A percentile compares a stretch with the other conserved stretches of the same genome.
These are phyloP conservation scores for Platichthys flesus DNA, from an alignment of 2,113 vertebrate species.

Conservation along the genomic window DNA sequence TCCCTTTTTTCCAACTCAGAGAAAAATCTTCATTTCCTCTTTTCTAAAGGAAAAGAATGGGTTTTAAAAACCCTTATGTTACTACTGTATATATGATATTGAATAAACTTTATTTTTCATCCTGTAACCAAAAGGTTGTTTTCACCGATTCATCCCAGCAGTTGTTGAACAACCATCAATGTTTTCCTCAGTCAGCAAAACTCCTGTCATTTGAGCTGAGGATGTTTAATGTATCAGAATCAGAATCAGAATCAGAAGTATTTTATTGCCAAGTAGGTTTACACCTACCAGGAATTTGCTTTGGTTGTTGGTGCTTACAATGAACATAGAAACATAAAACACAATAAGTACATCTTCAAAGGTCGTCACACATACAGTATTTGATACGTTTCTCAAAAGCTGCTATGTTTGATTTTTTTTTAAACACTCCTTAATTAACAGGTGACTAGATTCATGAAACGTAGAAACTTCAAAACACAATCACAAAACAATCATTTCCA, in stretches of 20 bases:
- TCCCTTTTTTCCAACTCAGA: not conserved
- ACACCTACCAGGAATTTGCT: too few species aligned
- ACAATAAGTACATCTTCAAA: constrained; percentile 22
- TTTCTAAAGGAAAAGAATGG: not conserved
- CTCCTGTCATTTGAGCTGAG: not conserved
- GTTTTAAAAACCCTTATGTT: too few species aligned
- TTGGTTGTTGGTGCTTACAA: too few species aligned
- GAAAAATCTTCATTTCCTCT: constrained; percentile 9
- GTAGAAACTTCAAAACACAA: not conserved
- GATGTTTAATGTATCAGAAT: not conserved
- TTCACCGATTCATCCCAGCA: not conserved
- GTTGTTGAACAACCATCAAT: not conserved
- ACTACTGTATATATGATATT: not conserved
- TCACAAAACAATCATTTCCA: constrained; percentile 13
- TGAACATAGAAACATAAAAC: too few species aligned
- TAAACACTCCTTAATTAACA: not conserved
- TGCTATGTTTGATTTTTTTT: not conserved
- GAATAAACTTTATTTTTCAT: not conserved
- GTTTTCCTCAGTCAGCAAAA: too few species aligned
- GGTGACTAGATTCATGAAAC: constrained; percentile 10
- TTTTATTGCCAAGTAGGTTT: too few species aligned
- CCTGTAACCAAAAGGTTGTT: not conserved
- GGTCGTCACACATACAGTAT: not conserved
- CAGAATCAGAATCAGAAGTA: too few species aligned
- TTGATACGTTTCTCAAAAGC: not conserved